Evolutionary conservation across 2,797 vertebrate species (phyloP), one percentile per base, ranked within the genome.

Genomic region (Trachurus trachurus): DNA sequence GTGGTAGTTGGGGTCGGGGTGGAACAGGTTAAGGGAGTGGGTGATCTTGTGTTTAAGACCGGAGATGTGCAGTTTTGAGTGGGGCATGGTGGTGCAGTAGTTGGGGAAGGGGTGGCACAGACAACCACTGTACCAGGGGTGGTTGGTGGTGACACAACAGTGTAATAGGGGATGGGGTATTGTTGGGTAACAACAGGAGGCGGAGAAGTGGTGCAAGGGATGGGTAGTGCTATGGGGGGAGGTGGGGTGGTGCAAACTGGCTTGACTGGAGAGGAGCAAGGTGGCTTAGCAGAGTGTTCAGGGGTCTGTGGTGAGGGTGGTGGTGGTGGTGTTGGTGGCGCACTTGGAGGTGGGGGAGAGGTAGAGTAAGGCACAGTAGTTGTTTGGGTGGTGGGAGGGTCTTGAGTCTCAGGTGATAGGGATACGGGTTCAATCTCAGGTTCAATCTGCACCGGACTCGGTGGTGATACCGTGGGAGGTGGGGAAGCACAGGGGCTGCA

Each of bases 331-430:
- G 31, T 6, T 77, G 85, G 76, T 63, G 84, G 81, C 82, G 80
- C 71, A 83, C 54, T 76, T 84, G 77, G 66, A 52, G 88, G 71
- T 53, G 70, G 67, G 26, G 89, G 63, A 83, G 91, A 79, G 78
- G 85, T 70, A 92, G 84, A 86, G 82, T 94, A 94, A 94, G 94
- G 93, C 91, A 93, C 84, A 81, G 74, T 90, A 84, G 89, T 88
- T 84, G 64, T 87, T 77, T 91, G 80, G 75, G 85, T 80, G 69
- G 70, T 45, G 58, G 68, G 78, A 76, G 75, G 70, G 50, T 86
- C 85, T 81, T 76, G 73, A 76, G 65, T 87, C 26, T 3, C 66
- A 57, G 71, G 52, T 71, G 80, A 26, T 26, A 26, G 80, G 40
- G 81, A 74, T 59, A 7, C 73, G 31, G 73, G 77, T 8, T 34